A percentile compares a stretch with the other conserved stretches of the same genome.
Evolutionary conservation across 2,888 invertebrate genomes (phyloP).

Genomic region (Anoplius nigerrimus): DNA sequence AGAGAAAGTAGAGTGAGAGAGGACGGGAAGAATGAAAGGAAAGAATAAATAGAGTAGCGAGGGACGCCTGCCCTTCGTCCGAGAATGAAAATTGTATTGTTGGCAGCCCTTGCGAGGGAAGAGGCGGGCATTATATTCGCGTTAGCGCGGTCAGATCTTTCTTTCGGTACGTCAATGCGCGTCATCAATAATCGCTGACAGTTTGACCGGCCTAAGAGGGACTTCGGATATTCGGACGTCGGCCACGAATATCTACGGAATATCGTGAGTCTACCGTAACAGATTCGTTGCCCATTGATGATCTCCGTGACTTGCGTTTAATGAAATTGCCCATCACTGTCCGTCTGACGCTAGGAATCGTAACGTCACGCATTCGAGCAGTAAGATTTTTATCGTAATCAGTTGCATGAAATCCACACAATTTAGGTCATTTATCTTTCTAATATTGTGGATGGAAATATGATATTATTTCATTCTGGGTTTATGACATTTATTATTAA

Average conservation of each 20-base stretch:
- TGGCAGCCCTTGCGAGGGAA: slow-evolving; percentile 39
- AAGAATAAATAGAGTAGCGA: slow-evolving; percentile 19
- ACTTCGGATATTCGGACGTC: neutral
- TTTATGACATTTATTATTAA: no score
- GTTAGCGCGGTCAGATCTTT: slow-evolving; percentile 54
- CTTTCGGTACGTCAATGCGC: slow-evolving; percentile 56
- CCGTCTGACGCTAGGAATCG: no score
- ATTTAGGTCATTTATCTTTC: no score
- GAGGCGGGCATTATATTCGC: slow-evolving; percentile 61
- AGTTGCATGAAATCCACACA: no score
- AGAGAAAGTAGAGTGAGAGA: slow-evolving; percentile 7
- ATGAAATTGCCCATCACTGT: no score
- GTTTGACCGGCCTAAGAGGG: slow-evolving; percentile 30
- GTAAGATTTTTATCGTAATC: no score
- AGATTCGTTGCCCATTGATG: neutral
- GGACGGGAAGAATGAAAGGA: slow-evolving; percentile 29
- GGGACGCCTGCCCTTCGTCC: slow-evolving; percentile 46
- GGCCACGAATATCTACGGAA: neutral
- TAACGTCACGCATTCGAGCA: no score
- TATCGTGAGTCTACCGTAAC: neutral
- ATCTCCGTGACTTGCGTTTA: no score
- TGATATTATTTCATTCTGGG: no score
- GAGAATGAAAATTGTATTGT: slow-evolving; percentile 64
- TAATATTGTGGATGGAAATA: no score
- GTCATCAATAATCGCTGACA: slow-evolving; percentile 65